Conservation (phyloP, 2,888 invertebrate genomes). For the Drosophila sordidula region DNA sequence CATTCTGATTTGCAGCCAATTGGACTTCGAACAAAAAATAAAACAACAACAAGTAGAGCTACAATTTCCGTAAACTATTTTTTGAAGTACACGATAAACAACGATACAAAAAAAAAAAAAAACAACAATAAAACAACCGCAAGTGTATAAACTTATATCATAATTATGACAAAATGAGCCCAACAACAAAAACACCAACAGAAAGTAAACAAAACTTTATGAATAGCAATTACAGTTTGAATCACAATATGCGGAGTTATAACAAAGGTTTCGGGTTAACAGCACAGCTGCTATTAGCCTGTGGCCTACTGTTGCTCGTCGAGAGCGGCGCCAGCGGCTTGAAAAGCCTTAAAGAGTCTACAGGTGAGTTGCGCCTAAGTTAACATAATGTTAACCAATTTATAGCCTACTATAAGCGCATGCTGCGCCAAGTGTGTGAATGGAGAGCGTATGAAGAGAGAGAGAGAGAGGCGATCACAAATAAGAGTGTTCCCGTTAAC, state of each 20-base stretch:
- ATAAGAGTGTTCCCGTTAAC: too few species aligned
- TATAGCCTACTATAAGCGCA: too few species aligned
- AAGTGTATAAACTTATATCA: constrained; percentile 56
- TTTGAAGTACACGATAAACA: constrained; percentile 17
- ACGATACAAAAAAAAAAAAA: neutral
- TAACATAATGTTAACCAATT: neutral
- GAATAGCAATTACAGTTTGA: constrained; percentile 16
- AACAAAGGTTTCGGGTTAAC: constrained; percentile 25
- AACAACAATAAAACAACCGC: constrained; percentile 42
- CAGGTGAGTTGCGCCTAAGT: constrained; percentile 33
- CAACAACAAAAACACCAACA: constrained; percentile 29
- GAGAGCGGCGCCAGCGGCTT: constrained; percentile 12
- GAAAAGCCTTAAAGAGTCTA: constrained; percentile 17
- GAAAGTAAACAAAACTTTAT: constrained; percentile 19
- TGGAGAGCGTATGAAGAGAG: too few species aligned
- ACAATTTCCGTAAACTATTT: constrained; percentile 23
- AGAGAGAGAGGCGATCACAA: neutral
- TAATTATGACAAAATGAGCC: constrained; percentile 73
- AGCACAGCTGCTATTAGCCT: constrained; percentile 41
- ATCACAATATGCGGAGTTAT: constrained; percentile 14
- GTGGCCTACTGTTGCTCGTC: constrained; percentile 32
- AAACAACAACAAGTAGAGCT: constrained; percentile 20
- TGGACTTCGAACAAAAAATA: constrained; percentile 13
- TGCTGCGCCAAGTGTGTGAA: too few species aligned
- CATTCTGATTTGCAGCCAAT: constrained; percentile 49